Conservation (phyloP, 2,888 invertebrate genomes). For the Troides oblongomaculatus region DNA sequence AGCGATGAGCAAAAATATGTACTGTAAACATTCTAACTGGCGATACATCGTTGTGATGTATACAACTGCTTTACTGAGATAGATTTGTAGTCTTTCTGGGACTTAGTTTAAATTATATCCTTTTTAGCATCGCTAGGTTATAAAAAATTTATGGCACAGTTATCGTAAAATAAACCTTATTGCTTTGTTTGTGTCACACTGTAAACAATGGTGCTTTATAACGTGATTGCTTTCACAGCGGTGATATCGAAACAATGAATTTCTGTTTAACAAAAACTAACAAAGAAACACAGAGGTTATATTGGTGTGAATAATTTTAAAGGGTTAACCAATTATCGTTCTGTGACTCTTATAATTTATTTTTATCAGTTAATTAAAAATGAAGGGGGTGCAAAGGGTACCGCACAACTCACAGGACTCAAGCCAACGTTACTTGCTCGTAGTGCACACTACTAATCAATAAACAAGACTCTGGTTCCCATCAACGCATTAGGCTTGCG, state of each 20-base stretch:
- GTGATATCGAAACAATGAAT: slow-evolving; percentile 2
- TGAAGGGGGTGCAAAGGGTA: background rate
- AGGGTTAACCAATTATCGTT: background rate
- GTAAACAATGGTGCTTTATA: slow-evolving; percentile 11
- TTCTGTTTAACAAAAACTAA: slow-evolving; percentile 12
- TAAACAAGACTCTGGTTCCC: too few species aligned
- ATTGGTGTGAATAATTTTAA: background rate
- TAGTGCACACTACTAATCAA: too few species aligned
- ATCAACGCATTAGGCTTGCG: too few species aligned
- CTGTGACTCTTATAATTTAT: background rate
- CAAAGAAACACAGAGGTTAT: background rate
- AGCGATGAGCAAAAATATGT: too few species aligned
- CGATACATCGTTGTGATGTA: too few species aligned
- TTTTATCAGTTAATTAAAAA: background rate
- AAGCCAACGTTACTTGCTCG: too few species aligned
- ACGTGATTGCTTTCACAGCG: slow-evolving; percentile 6
- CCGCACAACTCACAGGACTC: too few species aligned
- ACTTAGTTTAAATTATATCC: too few species aligned
- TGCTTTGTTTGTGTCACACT: slow-evolving; percentile 16
- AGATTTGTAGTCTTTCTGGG: too few species aligned
- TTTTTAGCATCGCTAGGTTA: background rate
- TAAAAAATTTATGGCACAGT: background rate
- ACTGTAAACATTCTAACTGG: too few species aligned
- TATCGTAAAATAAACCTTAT: slow-evolving; percentile 5
- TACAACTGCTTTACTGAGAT: too few species aligned